These are phyloP conservation scores for Ostrea denselamellosa DNA, from an alignment of 1,140 invertebrate genomes.

Conservation along the genomic window DNA sequence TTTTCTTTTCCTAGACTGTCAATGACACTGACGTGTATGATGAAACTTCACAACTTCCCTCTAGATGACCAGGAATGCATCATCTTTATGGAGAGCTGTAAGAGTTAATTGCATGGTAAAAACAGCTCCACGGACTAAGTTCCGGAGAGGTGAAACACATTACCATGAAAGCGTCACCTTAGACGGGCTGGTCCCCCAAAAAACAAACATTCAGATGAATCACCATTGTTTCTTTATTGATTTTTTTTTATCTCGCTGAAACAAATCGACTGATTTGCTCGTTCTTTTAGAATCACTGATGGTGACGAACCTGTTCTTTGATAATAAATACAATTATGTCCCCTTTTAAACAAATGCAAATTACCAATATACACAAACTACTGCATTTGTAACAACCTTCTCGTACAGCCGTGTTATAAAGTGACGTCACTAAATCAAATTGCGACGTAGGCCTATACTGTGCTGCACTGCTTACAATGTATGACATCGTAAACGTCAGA, in stretches of 20 bases:
- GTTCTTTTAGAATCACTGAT: background rate
- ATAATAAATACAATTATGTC: no score
- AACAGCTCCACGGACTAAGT: background rate
- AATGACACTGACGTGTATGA: constrained; percentile 68
- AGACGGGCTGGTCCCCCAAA: background rate
- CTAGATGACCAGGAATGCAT: constrained; percentile 72
- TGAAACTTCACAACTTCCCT: constrained; percentile 73
- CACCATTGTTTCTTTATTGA: background rate
- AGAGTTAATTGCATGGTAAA: constrained; percentile 55
- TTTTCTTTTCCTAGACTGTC: constrained; percentile 60
- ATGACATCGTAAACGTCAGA: no score
- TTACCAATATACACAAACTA: no score
- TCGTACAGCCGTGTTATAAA: no score
- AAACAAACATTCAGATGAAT: background rate
- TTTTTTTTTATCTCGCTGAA: background rate
- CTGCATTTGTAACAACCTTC: no score
- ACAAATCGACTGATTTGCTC: background rate
- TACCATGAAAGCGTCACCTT: background rate
- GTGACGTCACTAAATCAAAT: no score
- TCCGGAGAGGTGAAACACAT: background rate
- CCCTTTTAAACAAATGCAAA: no score
- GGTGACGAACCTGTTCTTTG: no score
- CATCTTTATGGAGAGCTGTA: constrained; percentile 71
- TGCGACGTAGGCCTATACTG: no score
- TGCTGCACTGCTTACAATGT: no score